Evolutionary conservation across 2,888 invertebrate species (phyloP).

Genomic region (Dynastes tityus): DNA sequence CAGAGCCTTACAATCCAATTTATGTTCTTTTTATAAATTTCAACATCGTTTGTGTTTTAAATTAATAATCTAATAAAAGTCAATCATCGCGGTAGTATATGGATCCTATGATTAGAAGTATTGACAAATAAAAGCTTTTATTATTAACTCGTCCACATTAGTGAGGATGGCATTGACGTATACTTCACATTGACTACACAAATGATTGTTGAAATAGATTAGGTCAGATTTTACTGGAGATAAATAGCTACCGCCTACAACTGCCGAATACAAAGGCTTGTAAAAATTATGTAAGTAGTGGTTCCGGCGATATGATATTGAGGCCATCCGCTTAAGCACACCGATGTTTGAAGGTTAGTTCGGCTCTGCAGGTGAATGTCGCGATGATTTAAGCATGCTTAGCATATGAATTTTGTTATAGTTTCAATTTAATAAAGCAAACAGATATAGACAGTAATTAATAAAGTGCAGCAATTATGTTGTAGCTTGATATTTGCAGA

Average conservation of each 20-base stretch:
- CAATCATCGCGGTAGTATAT: not conserved
- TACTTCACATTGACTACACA: constrained; percentile 1
- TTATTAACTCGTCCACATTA: constrained; percentile 17
- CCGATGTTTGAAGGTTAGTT: constrained; percentile 20
- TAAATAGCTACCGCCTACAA: constrained; percentile 22
- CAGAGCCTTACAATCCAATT: no score
- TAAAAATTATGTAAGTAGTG: constrained; percentile 36
- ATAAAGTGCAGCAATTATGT: no score
- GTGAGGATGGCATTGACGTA: not conserved
- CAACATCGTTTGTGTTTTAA: no score
- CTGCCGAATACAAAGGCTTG: constrained; percentile 30
- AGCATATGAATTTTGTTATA: not conserved
- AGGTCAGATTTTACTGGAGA: constrained; percentile 26
- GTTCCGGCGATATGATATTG: constrained; percentile 32
- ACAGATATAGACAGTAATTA: no score
- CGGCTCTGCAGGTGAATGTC: constrained; percentile 15
- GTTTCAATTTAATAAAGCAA: no score
- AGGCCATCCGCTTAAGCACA: constrained; percentile 25
- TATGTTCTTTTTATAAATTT: no score
- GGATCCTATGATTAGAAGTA: not conserved
- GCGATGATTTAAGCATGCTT: not conserved
- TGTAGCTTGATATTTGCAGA: no score
- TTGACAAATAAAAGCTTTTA: not conserved
- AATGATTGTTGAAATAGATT: constrained; percentile 11
- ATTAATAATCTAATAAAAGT: not conserved